Base-by-base conservation (phyloP, 1,140 invertebrate genomes). In the Mamestra configurata region DNA sequence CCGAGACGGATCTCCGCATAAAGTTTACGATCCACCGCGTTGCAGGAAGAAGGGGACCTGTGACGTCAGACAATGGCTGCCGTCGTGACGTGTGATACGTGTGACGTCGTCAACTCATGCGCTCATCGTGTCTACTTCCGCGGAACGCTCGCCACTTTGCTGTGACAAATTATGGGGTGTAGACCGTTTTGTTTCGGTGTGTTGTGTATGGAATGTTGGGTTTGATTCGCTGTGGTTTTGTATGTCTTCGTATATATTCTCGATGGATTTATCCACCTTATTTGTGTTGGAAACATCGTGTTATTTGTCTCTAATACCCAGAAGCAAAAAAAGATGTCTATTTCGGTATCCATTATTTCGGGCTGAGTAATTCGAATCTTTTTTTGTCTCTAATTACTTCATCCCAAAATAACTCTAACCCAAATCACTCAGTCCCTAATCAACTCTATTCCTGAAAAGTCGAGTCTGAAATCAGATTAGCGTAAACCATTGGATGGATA, bases 21-120 rank as follows among this genome's bases (percentile, higher is more conserved):
- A 72, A 79, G 68, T 73, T 79, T 64, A 79, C 78, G 78, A 79
- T 51, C 78, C 70, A 53, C 57, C 70, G 78, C 78, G 55, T 53
- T 53, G 1, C 35, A 70, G 76, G 76, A 70, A 79, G 68, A 7
- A 51, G 55, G 53, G 46, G 40, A n/a, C 43, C 43, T 37, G 49
- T 72, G 46, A 70, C 76, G 51, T 79, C 77, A 72, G 78, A 79
- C 78, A 64, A 78, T 40, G 76, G 61, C 24, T 4, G 22, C n/a
- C 18, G 46, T 40, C 61, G 35, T 22, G 35, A 59, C 55, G 24
- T 59, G 20, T n/a, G n/a, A n/a, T n/a, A 55, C 40, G 18, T 24
- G 27, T 59, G 22, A 75, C 22, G 57, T 24, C 53, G 20, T 22
- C 27, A 37, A 31, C n/a, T 64, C 59, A 64, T 37, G 59, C 59